A percentile compares a stretch with the other conserved stretches of the same genome.
phyloP scores from a whole-genome alignment of 2,888 invertebrate genomes.

The Sphaerophoria rueppellii region DNA sequence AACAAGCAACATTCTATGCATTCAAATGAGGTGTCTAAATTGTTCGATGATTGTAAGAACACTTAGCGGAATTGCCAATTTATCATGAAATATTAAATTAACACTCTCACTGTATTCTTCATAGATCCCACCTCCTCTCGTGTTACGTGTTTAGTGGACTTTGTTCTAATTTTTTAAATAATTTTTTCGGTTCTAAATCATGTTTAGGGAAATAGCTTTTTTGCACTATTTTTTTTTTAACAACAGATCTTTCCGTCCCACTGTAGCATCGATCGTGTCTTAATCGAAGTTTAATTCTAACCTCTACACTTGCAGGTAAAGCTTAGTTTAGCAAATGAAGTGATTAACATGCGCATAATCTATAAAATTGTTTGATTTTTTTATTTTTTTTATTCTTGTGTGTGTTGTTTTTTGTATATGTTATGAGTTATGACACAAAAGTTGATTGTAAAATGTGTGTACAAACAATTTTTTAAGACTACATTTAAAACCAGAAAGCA shows the following conservation, averaged over 20 bases:
- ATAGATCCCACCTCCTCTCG: slow-evolving; percentile 1
- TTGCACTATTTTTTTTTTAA: too few relatives aligned
- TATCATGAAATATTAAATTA: slow-evolving; percentile 20
- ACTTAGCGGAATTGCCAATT: slow-evolving; percentile 31
- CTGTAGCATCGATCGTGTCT: neutral
- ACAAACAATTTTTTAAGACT: neutral
- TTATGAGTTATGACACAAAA: slow-evolving; percentile 51
- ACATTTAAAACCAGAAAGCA: slow-evolving; percentile 27
- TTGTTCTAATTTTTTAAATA: too few relatives aligned
- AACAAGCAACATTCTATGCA: neutral
- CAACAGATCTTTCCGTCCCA: neutral
- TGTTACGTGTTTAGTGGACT: neutral
- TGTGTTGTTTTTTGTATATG: neutral
- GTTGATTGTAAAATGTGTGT: slow-evolving; percentile 19
- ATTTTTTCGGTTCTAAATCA: too few relatives aligned
- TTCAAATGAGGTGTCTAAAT: slow-evolving; percentile 46
- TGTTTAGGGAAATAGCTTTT: too few relatives aligned
- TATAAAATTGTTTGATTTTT: slow-evolving; percentile 4
- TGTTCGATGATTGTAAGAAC: slow-evolving; percentile 35
- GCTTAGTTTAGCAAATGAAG: slow-evolving; percentile 27
- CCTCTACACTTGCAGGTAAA: neutral
- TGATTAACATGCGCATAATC: slow-evolving; percentile 49
- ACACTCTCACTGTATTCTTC: neutral
- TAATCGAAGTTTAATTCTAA: neutral
- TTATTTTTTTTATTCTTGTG: neutral